Evolutionary conservation across 2,113 vertebrate genomes (phyloP).

Genomic region (Poecile atricapillus): DNA sequence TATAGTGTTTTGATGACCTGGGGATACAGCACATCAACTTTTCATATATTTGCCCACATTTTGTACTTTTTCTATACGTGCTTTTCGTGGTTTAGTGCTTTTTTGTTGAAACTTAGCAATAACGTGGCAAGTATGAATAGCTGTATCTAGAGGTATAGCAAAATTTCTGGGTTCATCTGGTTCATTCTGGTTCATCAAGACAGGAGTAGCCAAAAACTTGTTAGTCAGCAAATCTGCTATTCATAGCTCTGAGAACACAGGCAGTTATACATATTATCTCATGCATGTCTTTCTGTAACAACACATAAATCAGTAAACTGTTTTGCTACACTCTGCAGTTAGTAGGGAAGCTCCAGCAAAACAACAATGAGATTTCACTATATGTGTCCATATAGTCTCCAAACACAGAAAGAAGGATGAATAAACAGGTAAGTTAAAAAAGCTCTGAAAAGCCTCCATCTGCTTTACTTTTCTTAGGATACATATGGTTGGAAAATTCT

Average conservation of each 20-base stretch:
- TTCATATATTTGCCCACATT: background rate
- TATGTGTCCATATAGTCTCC: background rate
- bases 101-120: background rate
- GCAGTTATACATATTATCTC: background rate
- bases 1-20: background rate
- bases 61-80: rapidly evolving
- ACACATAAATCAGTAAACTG: background rate
- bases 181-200: background rate
- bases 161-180: background rate
- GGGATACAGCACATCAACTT: background rate
- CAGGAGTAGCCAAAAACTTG: background rate
- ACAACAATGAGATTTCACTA: rapidly evolving
- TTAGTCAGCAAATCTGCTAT: background rate
- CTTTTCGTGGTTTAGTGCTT: background rate
- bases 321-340: background rate
- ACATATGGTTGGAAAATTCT: background rate
- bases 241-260: background rate
- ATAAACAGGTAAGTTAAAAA: background rate
- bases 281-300: background rate
- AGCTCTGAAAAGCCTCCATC: background rate
- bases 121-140: background rate
- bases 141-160: background rate
- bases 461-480: background rate
- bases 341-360: background rate
- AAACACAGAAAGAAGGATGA: background rate